Evolutionary conservation across 2,113 vertebrate species (phyloP).

Genomic region (Oceanites oceanicus): DNA sequence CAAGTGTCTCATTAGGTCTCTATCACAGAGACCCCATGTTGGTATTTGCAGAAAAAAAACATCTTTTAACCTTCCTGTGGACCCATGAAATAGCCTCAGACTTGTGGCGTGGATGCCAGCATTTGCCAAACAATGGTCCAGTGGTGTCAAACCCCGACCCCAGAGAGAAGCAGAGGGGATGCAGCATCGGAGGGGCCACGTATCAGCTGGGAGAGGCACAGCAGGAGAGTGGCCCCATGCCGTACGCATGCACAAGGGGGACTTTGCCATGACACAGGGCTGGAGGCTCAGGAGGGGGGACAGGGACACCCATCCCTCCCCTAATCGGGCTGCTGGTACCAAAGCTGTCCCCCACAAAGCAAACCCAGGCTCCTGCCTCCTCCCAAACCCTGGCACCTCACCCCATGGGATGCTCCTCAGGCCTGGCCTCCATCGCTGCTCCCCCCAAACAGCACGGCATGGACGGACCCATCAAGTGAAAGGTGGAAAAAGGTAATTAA

Average conservation of each 20-base stretch:
- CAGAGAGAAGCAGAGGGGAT: fast-evolving
- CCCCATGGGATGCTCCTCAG: neutral
- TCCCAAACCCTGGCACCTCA: neutral
- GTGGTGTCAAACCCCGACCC: fast-evolving
- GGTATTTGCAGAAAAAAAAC: neutral
- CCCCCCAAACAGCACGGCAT: fast-evolving
- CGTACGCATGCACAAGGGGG: fast-evolving
- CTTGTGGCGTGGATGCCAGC: fast-evolving
- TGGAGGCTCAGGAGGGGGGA: neutral
- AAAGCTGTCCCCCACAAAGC: neutral
- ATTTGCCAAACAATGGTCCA: too few relatives aligned
- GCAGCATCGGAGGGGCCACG: fast-evolving
- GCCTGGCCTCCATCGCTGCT: neutral
- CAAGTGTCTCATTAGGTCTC: neutral
- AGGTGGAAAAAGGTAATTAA: conserved; percentile 71
- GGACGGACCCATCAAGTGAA: neutral
- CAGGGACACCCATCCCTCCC: too few relatives aligned
- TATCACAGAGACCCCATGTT: fast-evolving
- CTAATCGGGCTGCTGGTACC: neutral
- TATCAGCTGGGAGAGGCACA: neutral
- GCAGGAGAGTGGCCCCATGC: fast-evolving
- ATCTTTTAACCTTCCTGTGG: neutral
- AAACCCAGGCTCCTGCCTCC: neutral
- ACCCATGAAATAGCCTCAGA: neutral
- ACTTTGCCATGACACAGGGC: neutral